Conservation (phyloP, 1,140 invertebrate species). For the Trialeurodes vaporariorum region DNA sequence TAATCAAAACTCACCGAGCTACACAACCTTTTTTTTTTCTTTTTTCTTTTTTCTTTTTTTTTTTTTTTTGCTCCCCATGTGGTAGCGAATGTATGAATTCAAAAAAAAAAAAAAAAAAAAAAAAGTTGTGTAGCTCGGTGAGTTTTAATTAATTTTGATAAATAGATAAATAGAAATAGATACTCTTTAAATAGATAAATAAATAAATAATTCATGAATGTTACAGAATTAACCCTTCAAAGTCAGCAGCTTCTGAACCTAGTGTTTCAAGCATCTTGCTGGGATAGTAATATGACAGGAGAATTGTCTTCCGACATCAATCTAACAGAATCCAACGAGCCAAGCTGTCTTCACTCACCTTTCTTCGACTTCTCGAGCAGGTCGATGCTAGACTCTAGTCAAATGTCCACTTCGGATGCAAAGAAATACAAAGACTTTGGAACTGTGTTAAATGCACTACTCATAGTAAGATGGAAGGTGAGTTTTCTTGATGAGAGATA, state of each 20-base stretch:
- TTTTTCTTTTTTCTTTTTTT: too few relatives aligned
- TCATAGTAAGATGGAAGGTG: not conserved
- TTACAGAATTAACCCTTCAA: not conserved
- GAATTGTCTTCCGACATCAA: not conserved
- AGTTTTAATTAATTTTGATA: too few relatives aligned
- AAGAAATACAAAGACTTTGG: not conserved
- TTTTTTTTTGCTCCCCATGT: too few relatives aligned
- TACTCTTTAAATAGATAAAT: too few relatives aligned
- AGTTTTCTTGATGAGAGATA: too few relatives aligned
- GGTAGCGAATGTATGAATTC: too few relatives aligned
- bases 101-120: too few relatives aligned
- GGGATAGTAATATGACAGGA: not conserved
- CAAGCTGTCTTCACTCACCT: not conserved
- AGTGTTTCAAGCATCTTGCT: not conserved
- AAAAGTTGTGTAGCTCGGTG: too few relatives aligned
- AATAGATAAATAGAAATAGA: too few relatives aligned
- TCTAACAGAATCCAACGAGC: not conserved
- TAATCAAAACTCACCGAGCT: too few relatives aligned
- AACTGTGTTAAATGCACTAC: not conserved
- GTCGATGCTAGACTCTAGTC: not conserved
- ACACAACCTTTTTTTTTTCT: too few relatives aligned
- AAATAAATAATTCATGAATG: too few relatives aligned
- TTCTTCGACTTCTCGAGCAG: not conserved
- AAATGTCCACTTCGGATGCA: not conserved
- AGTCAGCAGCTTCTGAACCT: not conserved